Evolutionary conservation across 2,888 invertebrate species (phyloP).

Genomic region (Eristalinus aeneus): DNA sequence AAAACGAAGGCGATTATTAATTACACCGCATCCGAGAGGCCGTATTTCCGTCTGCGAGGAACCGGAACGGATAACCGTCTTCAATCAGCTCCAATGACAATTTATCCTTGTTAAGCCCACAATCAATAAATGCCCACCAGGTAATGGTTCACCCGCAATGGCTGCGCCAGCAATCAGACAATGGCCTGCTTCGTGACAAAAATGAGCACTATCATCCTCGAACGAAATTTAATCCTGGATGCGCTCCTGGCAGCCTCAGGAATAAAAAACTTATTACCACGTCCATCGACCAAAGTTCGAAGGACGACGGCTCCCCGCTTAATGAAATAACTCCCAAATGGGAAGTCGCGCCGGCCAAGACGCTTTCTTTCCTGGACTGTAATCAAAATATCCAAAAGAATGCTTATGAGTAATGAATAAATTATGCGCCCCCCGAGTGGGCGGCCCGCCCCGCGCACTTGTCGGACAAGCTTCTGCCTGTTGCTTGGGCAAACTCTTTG

Average conservation of each 20-base stretch:
- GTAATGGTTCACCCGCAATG: neutral
- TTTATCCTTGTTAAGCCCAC: neutral
- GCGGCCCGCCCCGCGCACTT: neutral
- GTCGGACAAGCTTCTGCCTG: conserved; percentile 11
- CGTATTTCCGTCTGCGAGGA: neutral
- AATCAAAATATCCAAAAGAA: conserved; percentile 55
- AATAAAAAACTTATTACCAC: conserved; percentile 15
- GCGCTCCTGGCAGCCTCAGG: conserved; percentile 4
- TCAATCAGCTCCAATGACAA: neutral
- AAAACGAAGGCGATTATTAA: neutral
- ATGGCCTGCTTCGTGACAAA: neutral
- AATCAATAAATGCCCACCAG: neutral
- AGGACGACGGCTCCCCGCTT: neutral
- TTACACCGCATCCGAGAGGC: neutral
- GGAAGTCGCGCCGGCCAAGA: conserved; percentile 1
- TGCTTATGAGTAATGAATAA: conserved; percentile 54
- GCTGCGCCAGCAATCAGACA: neutral
- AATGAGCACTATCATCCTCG: conserved; percentile 24
- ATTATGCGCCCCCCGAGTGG: conserved; percentile 22
- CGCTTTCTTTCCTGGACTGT: conserved; percentile 28
- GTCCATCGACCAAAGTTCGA: neutral
- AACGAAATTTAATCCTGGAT: conserved; percentile 32
- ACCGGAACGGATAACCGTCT: neutral
- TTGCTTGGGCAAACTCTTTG: conserved; percentile 17
- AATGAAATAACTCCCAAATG: conserved; percentile 42